Base-by-base conservation (phyloP, 2,888 invertebrate species). In the Opisthograptis luteolata region DNA sequence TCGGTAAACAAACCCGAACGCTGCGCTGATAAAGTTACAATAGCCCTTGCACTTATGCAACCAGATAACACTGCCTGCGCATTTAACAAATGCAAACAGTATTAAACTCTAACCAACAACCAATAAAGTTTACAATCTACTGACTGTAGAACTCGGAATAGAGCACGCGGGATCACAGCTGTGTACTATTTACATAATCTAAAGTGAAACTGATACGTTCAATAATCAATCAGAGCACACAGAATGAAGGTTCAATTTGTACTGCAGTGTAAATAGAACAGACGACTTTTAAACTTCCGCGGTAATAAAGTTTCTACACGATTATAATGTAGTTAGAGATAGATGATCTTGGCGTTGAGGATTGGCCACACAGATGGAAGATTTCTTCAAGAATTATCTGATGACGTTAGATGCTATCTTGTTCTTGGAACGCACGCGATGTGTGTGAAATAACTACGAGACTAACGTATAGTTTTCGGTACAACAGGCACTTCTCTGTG, bases 31-130 rank as follows among this genome's bases (percentile, higher is more conserved):
- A 83, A 79, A 77, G 74, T 58, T 67, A 81, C 81, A 81, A 82
- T 79, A 70, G 76, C 73, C 78, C 76, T 70, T 67, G 68, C 76
- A 75, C 81, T 87, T 87, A 85, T 84, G 85, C 84, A 87, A 87
- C 76, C 57, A 73, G 81, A 84, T 84, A 84, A 80, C 73, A 36
- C 60, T 52, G 65, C 63, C 69, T 82, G 79, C 81, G 81, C 80
- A 81, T 80, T 74, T 68, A 59, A 28, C 28, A 19, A 46, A 28
- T 22, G 20, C 70, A 60, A 28, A 15, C 66, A 27, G 79, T 57
- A 68, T 58, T 70, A 45, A 50, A 51, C 67, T 62, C 37, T 76
- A 70, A 54, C 9, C 0, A 1, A 10, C 27, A 32, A 44, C 9
- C 7, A 22, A 53, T 74, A 79, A 41, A 57, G 66, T 30, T 42